Percentiles rank a stretch among this genome's conserved stretches.
phyloP scores from a whole-genome alignment of 2,888 invertebrate genomes.

The Globia sparganii region DNA sequence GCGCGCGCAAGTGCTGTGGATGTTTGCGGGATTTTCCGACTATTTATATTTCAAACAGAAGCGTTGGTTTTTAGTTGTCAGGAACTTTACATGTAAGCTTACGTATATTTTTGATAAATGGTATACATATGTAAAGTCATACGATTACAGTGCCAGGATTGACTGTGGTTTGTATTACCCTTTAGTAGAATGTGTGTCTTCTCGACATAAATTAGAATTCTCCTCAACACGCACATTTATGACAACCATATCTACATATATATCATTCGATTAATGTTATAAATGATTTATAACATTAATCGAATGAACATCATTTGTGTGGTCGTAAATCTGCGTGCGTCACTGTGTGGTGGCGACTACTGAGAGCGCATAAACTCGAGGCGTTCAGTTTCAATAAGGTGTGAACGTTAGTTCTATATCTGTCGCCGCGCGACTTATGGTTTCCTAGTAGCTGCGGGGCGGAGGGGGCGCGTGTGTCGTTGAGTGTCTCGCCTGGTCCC shows the following conservation, averaged over 20 bases:
- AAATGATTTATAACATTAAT: not conserved
- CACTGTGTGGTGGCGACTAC: slow-evolving; percentile 27
- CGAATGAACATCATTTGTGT: slow-evolving; percentile 4
- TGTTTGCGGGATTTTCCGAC: slow-evolving; percentile 3
- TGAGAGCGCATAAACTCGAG: not conserved
- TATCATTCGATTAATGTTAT: no score
- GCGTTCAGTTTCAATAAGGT: slow-evolving; percentile 26
- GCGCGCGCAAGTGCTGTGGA: not conserved
- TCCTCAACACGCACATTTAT: not conserved
- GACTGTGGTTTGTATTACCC: not conserved
- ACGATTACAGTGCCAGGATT: not conserved
- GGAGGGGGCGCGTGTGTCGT: not conserved
- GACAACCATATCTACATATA: no score
- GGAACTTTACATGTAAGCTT: not conserved
- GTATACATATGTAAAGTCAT: not conserved
- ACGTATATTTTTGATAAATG: not conserved
- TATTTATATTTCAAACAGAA: not conserved
- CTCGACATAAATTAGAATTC: not conserved
- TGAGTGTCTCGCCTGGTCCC: not conserved
- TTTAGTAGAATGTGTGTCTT: not conserved
- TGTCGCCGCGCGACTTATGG: slow-evolving; percentile 18
- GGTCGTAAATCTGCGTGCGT: slow-evolving; percentile 18
- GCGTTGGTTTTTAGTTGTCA: not conserved
- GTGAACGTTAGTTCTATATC: slow-evolving; percentile 24
- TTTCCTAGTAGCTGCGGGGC: slow-evolving; percentile 14